Evolutionary conservation across 2,113 vertebrate genomes (phyloP), one percentile per base, ranked within the genome.

Genomic region (Aphelocoma coerulescens): DNA sequence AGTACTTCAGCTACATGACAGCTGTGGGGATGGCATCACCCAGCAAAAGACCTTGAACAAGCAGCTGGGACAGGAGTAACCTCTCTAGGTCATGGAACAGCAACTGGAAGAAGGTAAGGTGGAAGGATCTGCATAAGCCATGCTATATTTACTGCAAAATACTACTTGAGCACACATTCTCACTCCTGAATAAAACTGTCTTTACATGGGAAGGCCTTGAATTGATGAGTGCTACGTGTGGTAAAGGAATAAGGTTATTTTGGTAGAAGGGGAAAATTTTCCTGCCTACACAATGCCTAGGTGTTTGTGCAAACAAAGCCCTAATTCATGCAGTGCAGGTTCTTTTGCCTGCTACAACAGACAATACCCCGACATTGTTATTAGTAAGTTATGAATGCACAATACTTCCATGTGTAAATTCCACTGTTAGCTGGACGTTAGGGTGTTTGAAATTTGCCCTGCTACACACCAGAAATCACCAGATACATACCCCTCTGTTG

Each of bases 271-370:
- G 39, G 6, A 16, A 81, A 85, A 51, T 48, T 30, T 91, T 84
- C 71, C 79, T 61, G 79, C 69, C 67, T 61, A 52, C 48, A 92
- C 85, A 92, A 84, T 80, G 52, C n/a, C 49, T 89, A 95, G 85
- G 85, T 93, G 75, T 93, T 88, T 66, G 30, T 77, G 32, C 48
- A 88, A 94, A 96, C 90, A 96, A 96, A 93, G 88, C 61, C 61
- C 68, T 86, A 75, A 93, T 93, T 96, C 93, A 95, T 28, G 32
- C 68, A 72, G 27, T 17, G 78, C 72, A 68, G 68, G 68, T 92
- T 81, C 72, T 74, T 89, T 88, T 1, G 3, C 65, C 76, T 67
- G 54, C 74, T 79, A 49, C 73, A 78, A 67, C 39, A 91, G 82
- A 96, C 92, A 96, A 94, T 74, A 51, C 39, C 32, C 75, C 62